A percentile compares a stretch with the other conserved stretches of the same genome.
Evolutionary conservation across 2,113 vertebrate species (phyloP).

Genomic region (Tympanuchus pallidicinctus): DNA sequence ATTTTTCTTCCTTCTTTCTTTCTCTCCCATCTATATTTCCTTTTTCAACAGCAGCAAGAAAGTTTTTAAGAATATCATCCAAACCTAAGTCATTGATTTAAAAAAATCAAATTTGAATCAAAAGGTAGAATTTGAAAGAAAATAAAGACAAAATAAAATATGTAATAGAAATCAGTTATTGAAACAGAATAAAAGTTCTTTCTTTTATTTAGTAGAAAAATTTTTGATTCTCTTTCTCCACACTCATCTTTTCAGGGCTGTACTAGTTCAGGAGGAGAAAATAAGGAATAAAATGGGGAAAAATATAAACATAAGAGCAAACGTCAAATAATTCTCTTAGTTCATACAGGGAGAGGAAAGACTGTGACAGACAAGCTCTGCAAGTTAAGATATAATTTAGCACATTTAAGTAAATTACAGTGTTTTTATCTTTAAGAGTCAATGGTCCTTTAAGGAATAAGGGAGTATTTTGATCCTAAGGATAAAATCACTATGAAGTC

Average conservation of each 20-base stretch:
- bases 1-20: neutral
- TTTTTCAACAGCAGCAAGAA: neutral
- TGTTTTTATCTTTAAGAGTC: neutral
- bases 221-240: neutral
- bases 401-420: neutral
- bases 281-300: neutral
- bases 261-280: neutral
- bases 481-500: neutral
- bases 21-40: rapidly evolving
- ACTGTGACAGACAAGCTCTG: neutral
- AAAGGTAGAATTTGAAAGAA: neutral
- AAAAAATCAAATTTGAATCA: neutral
- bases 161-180: neutral
- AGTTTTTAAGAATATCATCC: neutral
- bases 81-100: neutral
- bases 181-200: neutral
- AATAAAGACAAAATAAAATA: neutral
- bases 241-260: neutral
- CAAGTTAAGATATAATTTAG: neutral
- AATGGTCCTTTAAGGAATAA: neutral
- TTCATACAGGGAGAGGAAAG: neutral
- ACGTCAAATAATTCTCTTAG: neutral
- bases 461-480: neutral
- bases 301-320: neutral
- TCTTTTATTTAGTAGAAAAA: neutral